These are phyloP conservation scores for Pararge aegeria DNA, from an alignment of 1,140 invertebrate genomes.

Conservation along the genomic window DNA sequence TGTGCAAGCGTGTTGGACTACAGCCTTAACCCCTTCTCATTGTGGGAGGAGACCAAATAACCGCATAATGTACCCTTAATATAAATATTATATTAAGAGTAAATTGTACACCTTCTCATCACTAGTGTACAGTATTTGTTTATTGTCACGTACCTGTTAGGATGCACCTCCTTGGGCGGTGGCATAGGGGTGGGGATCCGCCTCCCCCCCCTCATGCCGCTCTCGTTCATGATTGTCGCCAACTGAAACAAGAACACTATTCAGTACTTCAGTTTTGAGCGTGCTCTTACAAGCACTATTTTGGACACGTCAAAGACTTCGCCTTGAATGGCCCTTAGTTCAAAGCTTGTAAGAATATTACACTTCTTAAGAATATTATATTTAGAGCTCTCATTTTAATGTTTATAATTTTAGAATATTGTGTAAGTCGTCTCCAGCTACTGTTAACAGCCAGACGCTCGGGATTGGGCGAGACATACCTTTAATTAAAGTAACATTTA, in stretches of 20 bases:
- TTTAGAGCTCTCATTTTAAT: neutral
- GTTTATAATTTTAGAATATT: no score
- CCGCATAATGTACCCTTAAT: no score
- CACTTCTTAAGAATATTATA: neutral
- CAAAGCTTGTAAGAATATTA: neutral
- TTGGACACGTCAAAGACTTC: constrained; percentile 2
- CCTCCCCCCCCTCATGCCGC: constrained; percentile 52
- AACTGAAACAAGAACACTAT: constrained; percentile 56
- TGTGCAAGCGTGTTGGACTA: no score
- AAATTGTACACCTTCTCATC: neutral
- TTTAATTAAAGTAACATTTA: no score
- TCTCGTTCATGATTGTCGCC: constrained; percentile 45
- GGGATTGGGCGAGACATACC: no score
- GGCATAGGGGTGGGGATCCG: constrained; percentile 70
- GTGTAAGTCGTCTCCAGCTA: no score
- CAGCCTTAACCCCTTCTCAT: no score
- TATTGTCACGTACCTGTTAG: constrained; percentile 44
- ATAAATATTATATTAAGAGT: no score
- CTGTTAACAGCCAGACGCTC: no score
- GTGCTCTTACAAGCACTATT: constrained; percentile 6
- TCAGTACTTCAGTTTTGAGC: constrained; percentile 27
- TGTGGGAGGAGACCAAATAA: no score
- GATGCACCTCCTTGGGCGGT: constrained; percentile 53
- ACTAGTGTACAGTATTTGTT: neutral
- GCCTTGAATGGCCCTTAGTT: neutral